phyloP scores from a whole-genome alignment of 2,888 invertebrate genomes.

The Unio delphinus region DNA sequence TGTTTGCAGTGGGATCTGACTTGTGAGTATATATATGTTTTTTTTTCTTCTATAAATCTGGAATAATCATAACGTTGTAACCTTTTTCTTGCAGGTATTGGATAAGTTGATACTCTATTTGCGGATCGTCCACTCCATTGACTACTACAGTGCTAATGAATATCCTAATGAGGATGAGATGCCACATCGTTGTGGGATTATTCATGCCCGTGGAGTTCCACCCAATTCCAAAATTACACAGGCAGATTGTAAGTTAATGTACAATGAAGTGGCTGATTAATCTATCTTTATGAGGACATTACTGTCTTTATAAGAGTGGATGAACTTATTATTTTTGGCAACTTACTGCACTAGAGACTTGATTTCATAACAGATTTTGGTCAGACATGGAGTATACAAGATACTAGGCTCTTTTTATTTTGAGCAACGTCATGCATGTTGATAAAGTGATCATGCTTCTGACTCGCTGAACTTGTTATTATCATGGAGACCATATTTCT shows the following conservation, averaged over 20 bases:
- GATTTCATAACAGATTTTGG: no score
- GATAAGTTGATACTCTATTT: conserved; percentile 91
- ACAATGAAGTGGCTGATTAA: neutral
- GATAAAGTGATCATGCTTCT: no score
- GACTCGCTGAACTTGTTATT: no score
- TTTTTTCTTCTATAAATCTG: neutral
- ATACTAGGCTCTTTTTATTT: no score
- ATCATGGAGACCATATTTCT: no score
- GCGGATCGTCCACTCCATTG: conserved; percentile 96
- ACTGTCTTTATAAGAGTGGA: no score
- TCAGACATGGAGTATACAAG: no score
- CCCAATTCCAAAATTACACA: conserved; percentile 82
- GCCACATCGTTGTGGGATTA: conserved; percentile 98
- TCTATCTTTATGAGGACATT: neutral
- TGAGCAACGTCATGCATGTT: no score
- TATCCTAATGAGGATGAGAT: conserved; percentile 99
- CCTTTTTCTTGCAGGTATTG: conserved; percentile 73
- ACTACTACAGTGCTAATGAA: conserved; percentile 99
- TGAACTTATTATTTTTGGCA: no score
- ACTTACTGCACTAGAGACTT: no score
- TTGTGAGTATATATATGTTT: neutral
- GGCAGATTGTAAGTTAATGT: conserved; percentile 66
- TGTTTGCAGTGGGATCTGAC: no score
- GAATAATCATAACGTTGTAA: neutral
- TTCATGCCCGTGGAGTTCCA: conserved; percentile 93